A percentile compares a stretch with the other conserved stretches of the same genome.
Conservation (phyloP, 2,113 vertebrate species). For the Nestor notabilis region DNA sequence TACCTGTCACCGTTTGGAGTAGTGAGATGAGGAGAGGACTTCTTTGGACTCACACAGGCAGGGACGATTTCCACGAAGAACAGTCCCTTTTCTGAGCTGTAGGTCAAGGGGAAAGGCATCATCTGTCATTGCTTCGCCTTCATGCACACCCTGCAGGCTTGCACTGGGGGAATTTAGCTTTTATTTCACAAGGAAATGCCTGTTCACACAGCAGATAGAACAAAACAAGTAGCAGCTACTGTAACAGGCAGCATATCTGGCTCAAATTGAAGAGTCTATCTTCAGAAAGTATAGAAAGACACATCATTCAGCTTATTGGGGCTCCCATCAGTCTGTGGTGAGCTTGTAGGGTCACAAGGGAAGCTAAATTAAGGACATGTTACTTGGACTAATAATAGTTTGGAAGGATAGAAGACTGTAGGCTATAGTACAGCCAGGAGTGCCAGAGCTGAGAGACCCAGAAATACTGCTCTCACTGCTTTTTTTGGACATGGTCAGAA, state of each 20-base stretch:
- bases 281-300: background rate
- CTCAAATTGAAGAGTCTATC: background rate
- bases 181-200: background rate
- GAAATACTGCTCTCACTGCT: background rate
- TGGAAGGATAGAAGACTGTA: background rate
- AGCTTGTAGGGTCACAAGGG: background rate
- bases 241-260: background rate
- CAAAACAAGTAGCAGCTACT: background rate
- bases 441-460: background rate
- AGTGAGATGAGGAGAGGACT: background rate
- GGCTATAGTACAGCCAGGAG: background rate
- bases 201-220: accelerated
- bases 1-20: background rate
- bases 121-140: background rate
- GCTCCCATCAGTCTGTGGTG: background rate
- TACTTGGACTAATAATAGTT: background rate
- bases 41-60: background rate
- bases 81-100: background rate
- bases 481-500: background rate
- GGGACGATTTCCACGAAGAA: too few species aligned
- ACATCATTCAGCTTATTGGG: background rate
- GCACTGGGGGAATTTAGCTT: background rate
- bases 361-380: background rate
- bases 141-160: accelerated
- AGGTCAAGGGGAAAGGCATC: background rate